Evolutionary conservation across 2,797 vertebrate genomes (phyloP).

Genomic region (Esox lucius): DNA sequence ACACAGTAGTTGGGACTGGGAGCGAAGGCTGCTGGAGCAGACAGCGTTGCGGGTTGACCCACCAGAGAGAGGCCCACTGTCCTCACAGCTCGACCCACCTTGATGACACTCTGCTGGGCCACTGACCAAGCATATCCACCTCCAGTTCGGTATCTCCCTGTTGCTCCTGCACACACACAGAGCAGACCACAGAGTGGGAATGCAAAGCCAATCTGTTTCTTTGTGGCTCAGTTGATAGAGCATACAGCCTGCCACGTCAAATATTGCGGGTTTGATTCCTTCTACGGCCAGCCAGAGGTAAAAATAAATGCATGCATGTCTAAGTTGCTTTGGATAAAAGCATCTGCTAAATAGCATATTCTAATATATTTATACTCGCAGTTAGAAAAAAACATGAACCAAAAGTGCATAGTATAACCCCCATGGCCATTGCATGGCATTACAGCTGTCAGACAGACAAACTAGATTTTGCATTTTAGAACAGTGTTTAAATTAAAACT

Average conservation of each 20-base stretch:
- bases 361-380: no score
- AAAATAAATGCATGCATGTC: no score
- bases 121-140: slow-evolving; percentile 59
- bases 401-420: neutral
- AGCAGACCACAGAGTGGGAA: slow-evolving; percentile 31
- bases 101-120: slow-evolving; percentile 64
- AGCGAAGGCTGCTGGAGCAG: neutral
- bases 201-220: neutral
- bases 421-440: no score
- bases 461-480: neutral
- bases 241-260: no score
- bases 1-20: slow-evolving; percentile 4
- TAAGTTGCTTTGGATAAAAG: no score
- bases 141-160: slow-evolving; percentile 10
- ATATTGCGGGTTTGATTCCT: no score
- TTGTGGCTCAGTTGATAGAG: no score
- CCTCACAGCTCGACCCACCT: slow-evolving; percentile 69
- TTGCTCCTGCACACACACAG: slow-evolving; percentile 40
- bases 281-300: no score
- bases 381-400: slow-evolving; percentile 20
- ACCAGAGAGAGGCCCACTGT: slow-evolving; percentile 29
- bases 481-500: slow-evolving; percentile 17
- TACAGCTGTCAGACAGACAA: neutral
- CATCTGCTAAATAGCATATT: no score
- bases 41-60: neutral